Evolutionary conservation across 53 echinoderm and acorn worm species (phyloP).

Genomic region (Antedon mediterranea): DNA sequence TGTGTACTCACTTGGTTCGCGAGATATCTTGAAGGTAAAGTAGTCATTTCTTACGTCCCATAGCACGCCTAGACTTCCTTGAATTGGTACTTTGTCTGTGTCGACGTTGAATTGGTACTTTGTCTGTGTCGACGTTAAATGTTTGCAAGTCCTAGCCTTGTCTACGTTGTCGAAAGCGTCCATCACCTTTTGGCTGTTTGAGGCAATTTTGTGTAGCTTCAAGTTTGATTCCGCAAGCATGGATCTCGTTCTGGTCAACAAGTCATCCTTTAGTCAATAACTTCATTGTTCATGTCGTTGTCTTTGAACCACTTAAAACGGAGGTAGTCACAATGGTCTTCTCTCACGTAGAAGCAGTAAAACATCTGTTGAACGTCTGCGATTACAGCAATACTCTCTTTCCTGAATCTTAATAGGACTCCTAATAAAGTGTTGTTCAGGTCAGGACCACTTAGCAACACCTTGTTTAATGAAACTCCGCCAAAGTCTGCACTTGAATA

Average conservation of each 20-base stretch:
- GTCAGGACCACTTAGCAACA: constrained; percentile 26
- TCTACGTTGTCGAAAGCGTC: not conserved
- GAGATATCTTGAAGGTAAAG: not conserved
- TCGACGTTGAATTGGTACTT: not conserved
- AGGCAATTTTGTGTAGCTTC: not conserved
- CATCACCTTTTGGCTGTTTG: not conserved
- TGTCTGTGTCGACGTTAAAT: not conserved
- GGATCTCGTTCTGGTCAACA: not conserved
- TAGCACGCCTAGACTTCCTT: not conserved
- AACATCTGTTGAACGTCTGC: constrained; percentile 37
- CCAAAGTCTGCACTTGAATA: not conserved
- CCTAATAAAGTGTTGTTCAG: constrained; percentile 25
- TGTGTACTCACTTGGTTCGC: not conserved
- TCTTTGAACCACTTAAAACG: constrained; percentile 43
- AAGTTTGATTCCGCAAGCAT: not conserved
- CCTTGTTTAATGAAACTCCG: not conserved
- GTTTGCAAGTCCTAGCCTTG: constrained; percentile 8
- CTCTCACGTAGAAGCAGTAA: constrained; percentile 28
- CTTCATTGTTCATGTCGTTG: not conserved
- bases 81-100: no score
- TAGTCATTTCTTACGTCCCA: not conserved
- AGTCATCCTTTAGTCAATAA: not conserved
- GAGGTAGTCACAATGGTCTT: constrained; percentile 16
- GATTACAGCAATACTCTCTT: constrained; percentile 13
- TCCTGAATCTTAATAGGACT: constrained; percentile 23